These are phyloP conservation scores for Syngnathus rostellatus DNA, from an alignment of 2,797 vertebrate species.

Conservation along the genomic window DNA sequence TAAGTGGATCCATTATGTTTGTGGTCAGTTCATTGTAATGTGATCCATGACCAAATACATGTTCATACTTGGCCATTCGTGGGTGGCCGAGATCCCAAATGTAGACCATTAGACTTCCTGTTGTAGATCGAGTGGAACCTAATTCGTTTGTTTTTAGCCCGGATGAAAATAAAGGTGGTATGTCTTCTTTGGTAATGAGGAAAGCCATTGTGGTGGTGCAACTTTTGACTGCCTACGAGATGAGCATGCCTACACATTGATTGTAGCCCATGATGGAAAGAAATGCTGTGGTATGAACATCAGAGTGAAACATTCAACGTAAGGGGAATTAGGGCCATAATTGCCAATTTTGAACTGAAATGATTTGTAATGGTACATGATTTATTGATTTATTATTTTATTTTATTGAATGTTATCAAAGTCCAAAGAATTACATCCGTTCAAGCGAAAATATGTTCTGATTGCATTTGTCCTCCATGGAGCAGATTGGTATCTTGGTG, in stretches of 20 bases:
- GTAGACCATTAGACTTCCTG: constrained; percentile 2
- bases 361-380: too few relatives aligned
- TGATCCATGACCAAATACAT: constrained; percentile 35
- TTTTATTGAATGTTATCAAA: too few relatives aligned
- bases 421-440: too few relatives aligned
- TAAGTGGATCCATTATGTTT: constrained; percentile 70
- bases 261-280: not conserved
- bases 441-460: too few relatives aligned
- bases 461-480: too few relatives aligned
- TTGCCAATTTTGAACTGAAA: too few relatives aligned
- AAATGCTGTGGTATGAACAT: not conserved
- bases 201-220: constrained; percentile 13
- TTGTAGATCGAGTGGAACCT: not conserved
- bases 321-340: too few relatives aligned
- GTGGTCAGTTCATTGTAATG: constrained; percentile 58
- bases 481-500: too few relatives aligned
- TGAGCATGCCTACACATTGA: not conserved
- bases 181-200: constrained; percentile 12
- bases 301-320: too few relatives aligned
- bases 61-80: constrained; percentile 12
- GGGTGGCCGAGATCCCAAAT: not conserved
- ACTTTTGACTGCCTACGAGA: not conserved
- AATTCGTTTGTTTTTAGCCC: not conserved
- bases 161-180: not conserved
- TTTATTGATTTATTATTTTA: too few relatives aligned